A percentile compares a stretch with the other conserved stretches of the same genome.
phyloP scores from a whole-genome alignment of 30 jellyfish, hydroid and myxozoan genomes.

The Haliclystus octoradiatus region DNA sequence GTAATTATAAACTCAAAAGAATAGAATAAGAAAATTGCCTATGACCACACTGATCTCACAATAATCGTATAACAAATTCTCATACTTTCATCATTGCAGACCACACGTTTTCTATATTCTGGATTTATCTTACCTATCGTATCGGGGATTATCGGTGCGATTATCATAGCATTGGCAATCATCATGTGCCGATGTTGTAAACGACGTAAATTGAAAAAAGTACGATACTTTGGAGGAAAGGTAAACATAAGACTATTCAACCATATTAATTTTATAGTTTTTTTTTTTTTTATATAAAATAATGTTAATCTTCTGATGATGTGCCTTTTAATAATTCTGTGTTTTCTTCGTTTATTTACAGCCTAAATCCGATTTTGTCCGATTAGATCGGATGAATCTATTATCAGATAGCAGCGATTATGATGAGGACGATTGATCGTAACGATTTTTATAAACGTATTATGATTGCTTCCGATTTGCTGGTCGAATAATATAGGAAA shows the following conservation, averaged over 20 bases:
- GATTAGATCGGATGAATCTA: conserved; percentile 61
- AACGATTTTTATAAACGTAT: too few species aligned
- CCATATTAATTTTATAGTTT: not conserved
- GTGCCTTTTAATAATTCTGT: not conserved
- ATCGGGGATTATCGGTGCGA: conserved; percentile 73
- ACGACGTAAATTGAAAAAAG: conserved; percentile 63
- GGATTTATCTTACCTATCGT: conserved; percentile 55
- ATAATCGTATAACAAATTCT: too few species aligned
- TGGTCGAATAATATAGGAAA: too few species aligned
- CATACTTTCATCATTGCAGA: conserved; percentile 25
- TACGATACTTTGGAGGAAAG: conserved; percentile 85
- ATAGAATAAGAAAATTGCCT: too few species aligned
- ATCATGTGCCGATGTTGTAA: conserved; percentile 70
- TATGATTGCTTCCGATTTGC: too few species aligned
- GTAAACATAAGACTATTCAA: conserved; percentile 16
- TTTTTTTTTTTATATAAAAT: not conserved
- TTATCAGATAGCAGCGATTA: conserved; percentile 69
- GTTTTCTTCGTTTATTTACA: conserved; percentile 11
- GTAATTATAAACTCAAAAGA: too few species aligned
- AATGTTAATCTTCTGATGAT: conserved; percentile 2
- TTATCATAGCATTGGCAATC: conserved; percentile 57
- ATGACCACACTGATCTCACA: too few species aligned
- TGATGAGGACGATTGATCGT: conserved; percentile 41
- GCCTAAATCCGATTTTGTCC: conserved; percentile 63
- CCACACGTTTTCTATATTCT: conserved; percentile 47